Evolutionary conservation across 2,113 vertebrate genomes (phyloP).

Genomic region (Pseudopipra pipra): DNA sequence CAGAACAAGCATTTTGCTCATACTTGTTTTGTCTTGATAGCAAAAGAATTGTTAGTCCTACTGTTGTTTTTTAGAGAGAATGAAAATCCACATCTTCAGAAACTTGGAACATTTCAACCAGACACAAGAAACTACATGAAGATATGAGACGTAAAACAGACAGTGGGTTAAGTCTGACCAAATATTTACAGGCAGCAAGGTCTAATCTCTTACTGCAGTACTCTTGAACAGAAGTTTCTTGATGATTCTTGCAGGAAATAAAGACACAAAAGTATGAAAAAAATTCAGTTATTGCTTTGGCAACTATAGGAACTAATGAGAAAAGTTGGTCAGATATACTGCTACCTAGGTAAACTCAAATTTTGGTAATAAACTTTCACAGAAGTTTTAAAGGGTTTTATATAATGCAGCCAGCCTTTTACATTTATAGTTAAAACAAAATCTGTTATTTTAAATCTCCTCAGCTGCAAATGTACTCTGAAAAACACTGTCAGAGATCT

Average conservation of each 20-base stretch:
- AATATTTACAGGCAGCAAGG: neutral
- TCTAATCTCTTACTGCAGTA: neutral
- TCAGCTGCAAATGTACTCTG: constrained; percentile 67
- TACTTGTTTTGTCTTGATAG: neutral
- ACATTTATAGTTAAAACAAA: constrained; percentile 69
- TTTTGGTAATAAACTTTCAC: constrained; percentile 10
- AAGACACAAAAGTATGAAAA: neutral
- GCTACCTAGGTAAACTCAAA: constrained; percentile 19
- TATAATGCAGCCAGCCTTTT: constrained; percentile 49
- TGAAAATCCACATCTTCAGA: neutral
- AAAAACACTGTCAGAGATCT: constrained; percentile 68
- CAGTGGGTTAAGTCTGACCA: neutral
- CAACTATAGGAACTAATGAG: neutral
- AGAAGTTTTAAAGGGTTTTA: constrained; percentile 57
- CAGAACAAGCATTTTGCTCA: neutral
- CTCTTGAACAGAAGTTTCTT: neutral
- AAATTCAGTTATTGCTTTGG: neutral
- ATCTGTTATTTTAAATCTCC: constrained; percentile 69
- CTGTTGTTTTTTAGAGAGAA: neutral
- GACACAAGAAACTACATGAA: neutral
- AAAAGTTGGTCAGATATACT: neutral
- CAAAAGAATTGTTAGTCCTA: neutral
- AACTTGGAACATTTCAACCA: neutral
- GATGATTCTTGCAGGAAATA: neutral
- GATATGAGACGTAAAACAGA: neutral